A percentile compares a stretch with the other conserved stretches of the same genome.
Conservation (phyloP, 2,113 vertebrate species). For the Raja brachyura region DNA sequence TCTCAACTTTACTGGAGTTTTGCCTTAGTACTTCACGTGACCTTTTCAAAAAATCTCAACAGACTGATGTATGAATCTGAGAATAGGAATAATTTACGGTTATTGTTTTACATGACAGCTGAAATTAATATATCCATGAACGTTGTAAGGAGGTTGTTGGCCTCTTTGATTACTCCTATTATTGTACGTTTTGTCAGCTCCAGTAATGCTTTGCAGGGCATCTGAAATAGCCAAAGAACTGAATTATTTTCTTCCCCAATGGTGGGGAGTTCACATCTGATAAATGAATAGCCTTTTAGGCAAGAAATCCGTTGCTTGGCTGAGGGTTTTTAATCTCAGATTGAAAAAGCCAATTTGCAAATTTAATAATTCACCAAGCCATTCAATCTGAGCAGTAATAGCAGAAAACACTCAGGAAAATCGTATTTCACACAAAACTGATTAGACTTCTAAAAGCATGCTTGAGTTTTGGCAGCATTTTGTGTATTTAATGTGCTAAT, state of each 20-base stretch:
- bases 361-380: slow-evolving; percentile 23
- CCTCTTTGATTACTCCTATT: neutral
- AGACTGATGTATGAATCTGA: neutral
- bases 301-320: slow-evolving; percentile 26
- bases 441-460: slow-evolving; percentile 18
- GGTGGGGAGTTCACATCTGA: neutral
- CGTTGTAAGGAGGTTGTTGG: neutral
- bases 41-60: neutral
- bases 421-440: slow-evolving; percentile 30
- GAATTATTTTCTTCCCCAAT: neutral
- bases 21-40: neutral
- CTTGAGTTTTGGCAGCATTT: slow-evolving; percentile 24
- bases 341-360: slow-evolving; percentile 20
- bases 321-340: slow-evolving; percentile 31
- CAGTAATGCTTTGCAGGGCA: neutral
- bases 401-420: slow-evolving; percentile 35
- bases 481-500: slow-evolving; percentile 28
- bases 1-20: slow-evolving; percentile 20
- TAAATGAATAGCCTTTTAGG: neutral
- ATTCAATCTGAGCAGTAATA: slow-evolving; percentile 31
- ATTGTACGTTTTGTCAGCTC: neutral
- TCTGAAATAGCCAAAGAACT: neutral
- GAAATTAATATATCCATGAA: neutral
- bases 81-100: neutral
- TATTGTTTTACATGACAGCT: no score